Base-by-base conservation (phyloP, 53 echinoderm and acorn worm genomes). In the Temnopleurus reevesii region DNA sequence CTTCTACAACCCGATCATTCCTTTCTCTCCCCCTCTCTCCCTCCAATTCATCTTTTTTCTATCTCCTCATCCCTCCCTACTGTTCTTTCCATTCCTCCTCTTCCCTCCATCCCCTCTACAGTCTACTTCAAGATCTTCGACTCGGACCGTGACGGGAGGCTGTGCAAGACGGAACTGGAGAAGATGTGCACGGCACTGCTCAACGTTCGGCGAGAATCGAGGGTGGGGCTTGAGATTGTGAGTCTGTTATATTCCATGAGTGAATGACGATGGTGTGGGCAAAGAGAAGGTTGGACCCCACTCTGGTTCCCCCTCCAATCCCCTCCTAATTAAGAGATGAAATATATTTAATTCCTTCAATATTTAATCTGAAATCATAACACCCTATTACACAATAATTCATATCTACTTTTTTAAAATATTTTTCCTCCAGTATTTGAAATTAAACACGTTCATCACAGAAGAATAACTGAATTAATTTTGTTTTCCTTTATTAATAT, bases 41-140 rank as follows among this genome's bases (percentile, higher is more conserved):
- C 0, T 8, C 28, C 15, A 46, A 17, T 13, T 57, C 21, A 55
- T 46, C 35, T 53, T 26, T 7, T 46, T 9, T 55, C 23, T 46
- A 3, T 4, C 12, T 4, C 25, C 30, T 63, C n/a, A 8, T 66
- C 35, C 38, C 66, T 38, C 41, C 36, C n/a, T 66, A 0, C 6
- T 21, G 5, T 13, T 38, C 66, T 9, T 0, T 49, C 49, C 9
- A 9, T 49, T 15, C 15, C 15, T 15, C 2, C 15, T 17, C 46
- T 59, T 76, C 45, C 30, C 36, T 81, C 38, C 25, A 23, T 46
- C 85, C 27, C 41, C 9, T 51, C 63, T 47, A 41, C 77, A 97
- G 99, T 99, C 89, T 99, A 93, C 89, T 99, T 99, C 92, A 99
- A 99, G 91, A 99, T 99, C 83, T 99, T 99, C 65, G 99, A 99